Percentiles rank a stretch among this genome's conserved stretches.
These are phyloP conservation scores for Spisula subtruncata DNA, from an alignment of 2,888 invertebrate species.

Conservation along the genomic window DNA sequence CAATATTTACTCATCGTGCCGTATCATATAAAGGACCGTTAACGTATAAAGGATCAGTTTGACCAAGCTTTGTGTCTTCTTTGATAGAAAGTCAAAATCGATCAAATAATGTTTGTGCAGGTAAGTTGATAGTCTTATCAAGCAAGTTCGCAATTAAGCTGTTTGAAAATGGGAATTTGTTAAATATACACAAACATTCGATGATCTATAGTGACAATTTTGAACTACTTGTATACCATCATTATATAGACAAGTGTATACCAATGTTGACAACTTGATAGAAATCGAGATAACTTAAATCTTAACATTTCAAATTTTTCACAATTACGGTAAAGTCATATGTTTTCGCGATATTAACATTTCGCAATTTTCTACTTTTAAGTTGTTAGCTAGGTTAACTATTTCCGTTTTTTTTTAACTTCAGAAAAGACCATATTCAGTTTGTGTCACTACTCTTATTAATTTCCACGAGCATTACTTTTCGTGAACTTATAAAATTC, in stretches of 20 bases:
- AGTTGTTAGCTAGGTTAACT: no score
- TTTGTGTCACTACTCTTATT: no score
- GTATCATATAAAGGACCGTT: not conserved
- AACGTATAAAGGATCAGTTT: not conserved
- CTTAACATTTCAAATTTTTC: not conserved
- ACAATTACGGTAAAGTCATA: not conserved
- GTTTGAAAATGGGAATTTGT: not conserved
- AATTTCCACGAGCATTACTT: no score
- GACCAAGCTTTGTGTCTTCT: not conserved
- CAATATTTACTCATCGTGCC: not conserved
- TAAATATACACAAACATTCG: not conserved
- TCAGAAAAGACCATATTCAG: no score
- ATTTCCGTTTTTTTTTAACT: no score
- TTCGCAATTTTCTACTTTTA: no score
- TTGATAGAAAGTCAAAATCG: slow-evolving; percentile 2
- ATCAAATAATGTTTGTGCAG: not conserved
- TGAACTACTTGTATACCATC: not conserved
- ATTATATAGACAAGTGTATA: not conserved
- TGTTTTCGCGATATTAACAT: no score
- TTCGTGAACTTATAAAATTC: no score
- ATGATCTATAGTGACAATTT: not conserved
- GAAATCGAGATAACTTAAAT: not conserved
- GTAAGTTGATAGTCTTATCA: not conserved
- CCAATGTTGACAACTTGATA: not conserved
- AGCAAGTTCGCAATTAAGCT: not conserved